Base-by-base conservation (phyloP, 2,888 invertebrate genomes). In the Lithosia quadra region DNA sequence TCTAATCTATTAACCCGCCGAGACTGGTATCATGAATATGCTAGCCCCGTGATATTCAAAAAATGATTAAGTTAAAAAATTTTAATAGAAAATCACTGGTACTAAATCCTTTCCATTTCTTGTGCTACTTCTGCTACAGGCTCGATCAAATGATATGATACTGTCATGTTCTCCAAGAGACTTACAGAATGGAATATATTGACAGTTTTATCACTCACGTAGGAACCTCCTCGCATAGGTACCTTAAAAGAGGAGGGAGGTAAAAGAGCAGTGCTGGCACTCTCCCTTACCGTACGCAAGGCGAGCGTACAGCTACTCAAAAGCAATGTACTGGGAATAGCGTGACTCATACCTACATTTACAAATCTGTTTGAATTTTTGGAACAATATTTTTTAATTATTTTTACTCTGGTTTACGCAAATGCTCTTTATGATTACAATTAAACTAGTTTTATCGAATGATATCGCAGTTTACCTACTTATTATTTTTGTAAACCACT, bases 401-500 rank as follows among this genome's bases (percentile, higher is more conserved):
- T 49, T 18, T 49, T 49, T n/a, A 49, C n/a, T 49, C 49, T 43
- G n/a, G n/a, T 49, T n/a, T n/a, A 9, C 49, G 49, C 49, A 49
- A 49, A 49, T n/a, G 1, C n/a, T 49, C 2, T 28, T 4, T 49
- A 18, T n/a, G 9, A 49, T 49, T n/a, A n/a, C 18, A 49, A 49
- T 8, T n/a, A 49, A 49, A 49, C 49, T 49, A 49, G 49, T 49
- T 49, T 28, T 49, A 49, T 49, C 9, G 18, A 49, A 49, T n/a
- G 18, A 49, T 49, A 49, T n/a, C n/a, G 49, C 49, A n/a, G 49
- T 49, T 49, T 49, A 49, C 49, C 49, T 8, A 49, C 49, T 49
- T 49, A 49, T 49, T n/a, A 49, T 49, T 49, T 28, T 49, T 49
- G 49, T 49, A n/a, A 49, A 49, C 49, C n/a, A 18, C 49, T 49